Conservation (phyloP, 2,797 vertebrate genomes). For the Rhodeus uyekii region DNA sequence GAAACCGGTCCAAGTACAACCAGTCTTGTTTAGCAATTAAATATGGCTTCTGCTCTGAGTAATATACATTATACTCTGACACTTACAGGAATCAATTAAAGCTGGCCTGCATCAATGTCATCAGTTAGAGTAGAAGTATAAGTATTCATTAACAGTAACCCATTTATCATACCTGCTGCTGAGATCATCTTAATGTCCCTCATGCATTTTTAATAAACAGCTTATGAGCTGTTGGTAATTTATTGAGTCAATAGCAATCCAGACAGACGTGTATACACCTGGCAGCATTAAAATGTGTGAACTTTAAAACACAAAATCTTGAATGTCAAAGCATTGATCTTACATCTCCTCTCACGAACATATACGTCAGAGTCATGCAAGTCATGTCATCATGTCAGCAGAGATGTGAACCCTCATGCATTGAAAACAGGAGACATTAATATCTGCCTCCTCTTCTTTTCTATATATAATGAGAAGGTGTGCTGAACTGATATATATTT, state of each 20-base stretch:
- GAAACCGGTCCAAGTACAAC: not conserved
- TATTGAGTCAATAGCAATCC: not conserved
- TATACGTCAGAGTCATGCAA: too few species aligned
- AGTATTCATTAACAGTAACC: not conserved
- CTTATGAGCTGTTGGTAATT: not conserved
- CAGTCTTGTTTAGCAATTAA: not conserved
- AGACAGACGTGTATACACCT: not conserved
- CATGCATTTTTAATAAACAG: not conserved
- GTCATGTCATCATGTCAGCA: too few species aligned
- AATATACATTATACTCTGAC: not conserved
- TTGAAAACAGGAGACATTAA: not conserved
- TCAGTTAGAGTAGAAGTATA: conserved; percentile 11
- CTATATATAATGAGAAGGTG: not conserved
- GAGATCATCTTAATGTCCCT: not conserved
- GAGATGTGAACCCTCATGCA: not conserved
- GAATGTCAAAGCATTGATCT: not conserved
- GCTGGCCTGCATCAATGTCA: not conserved
- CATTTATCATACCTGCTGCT: conserved; percentile 3
- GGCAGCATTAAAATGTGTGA: not conserved
- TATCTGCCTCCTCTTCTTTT: not conserved
- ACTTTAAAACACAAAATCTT: conserved; percentile 16
- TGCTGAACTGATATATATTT: not conserved
- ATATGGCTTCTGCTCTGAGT: not conserved
- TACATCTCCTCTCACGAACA: not conserved
- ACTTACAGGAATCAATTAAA: not conserved